A percentile compares a stretch with the other conserved stretches of the same genome.
Conservation (phyloP, 2,113 vertebrate genomes). For the Alligator mississippiensis region DNA sequence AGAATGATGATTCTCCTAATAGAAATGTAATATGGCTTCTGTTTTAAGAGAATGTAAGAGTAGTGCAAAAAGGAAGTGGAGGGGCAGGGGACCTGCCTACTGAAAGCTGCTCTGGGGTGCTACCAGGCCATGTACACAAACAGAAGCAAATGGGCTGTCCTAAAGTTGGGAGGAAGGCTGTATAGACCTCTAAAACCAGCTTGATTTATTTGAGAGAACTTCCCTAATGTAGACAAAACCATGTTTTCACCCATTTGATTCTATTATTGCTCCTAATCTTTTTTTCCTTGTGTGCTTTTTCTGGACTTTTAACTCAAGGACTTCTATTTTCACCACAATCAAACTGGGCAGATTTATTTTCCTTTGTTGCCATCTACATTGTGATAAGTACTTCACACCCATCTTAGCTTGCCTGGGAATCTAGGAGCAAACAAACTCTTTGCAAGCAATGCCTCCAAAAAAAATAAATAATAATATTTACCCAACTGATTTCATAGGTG, state of each 20-base stretch:
- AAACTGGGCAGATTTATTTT: background rate
- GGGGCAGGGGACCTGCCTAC: too few relatives aligned
- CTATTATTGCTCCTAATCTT: background rate
- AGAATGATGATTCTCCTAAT: too few relatives aligned
- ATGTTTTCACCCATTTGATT: conserved; percentile 1
- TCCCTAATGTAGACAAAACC: background rate
- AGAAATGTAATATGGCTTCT: too few relatives aligned
- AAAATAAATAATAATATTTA: background rate
- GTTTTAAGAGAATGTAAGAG: too few relatives aligned
- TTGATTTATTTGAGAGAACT: background rate
- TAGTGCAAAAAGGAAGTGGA: too few relatives aligned
- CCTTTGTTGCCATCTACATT: background rate
- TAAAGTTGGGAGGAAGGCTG: too few relatives aligned
- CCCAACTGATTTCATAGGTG: background rate
- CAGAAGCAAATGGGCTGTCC: too few relatives aligned
- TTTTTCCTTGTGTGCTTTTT: background rate
- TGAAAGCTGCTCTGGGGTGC: too few relatives aligned
- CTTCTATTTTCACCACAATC: background rate
- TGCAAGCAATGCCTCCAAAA: conserved; percentile 24
- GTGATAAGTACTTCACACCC: background rate
- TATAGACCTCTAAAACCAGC: background rate
- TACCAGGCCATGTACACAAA: too few relatives aligned
- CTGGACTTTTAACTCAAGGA: background rate
- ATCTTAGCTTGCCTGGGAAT: conserved; percentile 48
- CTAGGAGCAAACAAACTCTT: conserved; percentile 24